phyloP scores from a whole-genome alignment of 92 coral and sea anemone genomes.

The Epizoanthus fatuus region DNA sequence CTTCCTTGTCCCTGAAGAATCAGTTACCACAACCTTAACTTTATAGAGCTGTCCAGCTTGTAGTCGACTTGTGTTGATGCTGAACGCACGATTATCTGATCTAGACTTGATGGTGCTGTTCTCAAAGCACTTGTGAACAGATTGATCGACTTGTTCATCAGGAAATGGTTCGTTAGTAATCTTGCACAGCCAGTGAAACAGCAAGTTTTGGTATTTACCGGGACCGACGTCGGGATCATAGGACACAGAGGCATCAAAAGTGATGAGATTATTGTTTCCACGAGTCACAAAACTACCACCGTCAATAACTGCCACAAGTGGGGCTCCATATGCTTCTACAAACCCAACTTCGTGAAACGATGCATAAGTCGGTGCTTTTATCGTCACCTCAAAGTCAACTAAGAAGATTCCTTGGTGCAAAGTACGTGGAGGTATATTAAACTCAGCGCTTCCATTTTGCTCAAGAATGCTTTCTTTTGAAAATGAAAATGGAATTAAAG shows the following conservation, averaged over 20 bases:
- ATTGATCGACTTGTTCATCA: background rate
- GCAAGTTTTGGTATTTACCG: conserved; percentile 5
- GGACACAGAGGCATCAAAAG: conserved; percentile 38
- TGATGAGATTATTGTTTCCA: background rate
- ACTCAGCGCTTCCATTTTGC: background rate
- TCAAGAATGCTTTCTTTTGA: conserved; percentile 18
- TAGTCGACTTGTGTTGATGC: background rate
- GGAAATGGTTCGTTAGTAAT: background rate
- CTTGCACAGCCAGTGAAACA: conserved; percentile 36
- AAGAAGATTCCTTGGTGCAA: conserved; percentile 25
- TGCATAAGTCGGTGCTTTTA: background rate
- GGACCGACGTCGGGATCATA: conserved; percentile 33
- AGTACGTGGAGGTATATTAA: background rate
- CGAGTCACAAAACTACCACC: conserved; percentile 38
- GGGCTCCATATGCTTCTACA: conserved; percentile 4
- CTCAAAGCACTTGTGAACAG: background rate
- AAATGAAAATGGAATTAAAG: conserved; percentile 9
- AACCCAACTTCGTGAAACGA: conserved; percentile 38
- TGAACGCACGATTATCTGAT: background rate
- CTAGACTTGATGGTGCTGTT: background rate
- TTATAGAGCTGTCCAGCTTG: background rate
- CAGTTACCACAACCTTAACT: background rate
- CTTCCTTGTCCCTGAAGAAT: background rate
- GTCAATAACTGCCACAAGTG: conserved; percentile 39
- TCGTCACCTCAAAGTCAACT: conserved; percentile 22